Percentiles rank a stretch among this genome's conserved stretches.
Conservation (phyloP, 2,113 vertebrate genomes). For the Poeciliopsis occidentalis region DNA sequence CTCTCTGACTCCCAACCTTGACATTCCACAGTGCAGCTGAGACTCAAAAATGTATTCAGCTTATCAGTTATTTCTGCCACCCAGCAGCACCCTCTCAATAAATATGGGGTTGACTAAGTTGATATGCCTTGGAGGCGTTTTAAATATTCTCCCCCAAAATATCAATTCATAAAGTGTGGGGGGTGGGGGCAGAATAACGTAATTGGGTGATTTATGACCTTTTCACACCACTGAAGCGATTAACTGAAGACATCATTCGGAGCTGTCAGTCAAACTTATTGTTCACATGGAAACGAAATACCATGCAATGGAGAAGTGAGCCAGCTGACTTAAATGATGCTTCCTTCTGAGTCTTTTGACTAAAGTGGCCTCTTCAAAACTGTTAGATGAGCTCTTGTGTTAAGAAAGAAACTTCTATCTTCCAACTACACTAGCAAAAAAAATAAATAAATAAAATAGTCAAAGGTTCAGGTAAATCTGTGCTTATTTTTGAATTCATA, state of each 20-base stretch:
- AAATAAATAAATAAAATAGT: not conserved
- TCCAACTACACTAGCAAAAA: conserved; percentile 10
- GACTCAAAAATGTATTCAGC: conserved; percentile 62
- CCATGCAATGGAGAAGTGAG: conserved; percentile 54
- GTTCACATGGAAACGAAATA: conserved; percentile 76
- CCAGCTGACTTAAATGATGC: conserved; percentile 51
- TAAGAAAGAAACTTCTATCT: conserved; percentile 25
- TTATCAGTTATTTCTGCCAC: conserved; percentile 71
- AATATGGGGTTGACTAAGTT: conserved; percentile 73
- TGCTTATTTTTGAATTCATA: conserved; percentile 19
- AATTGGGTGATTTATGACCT: conserved; percentile 82
- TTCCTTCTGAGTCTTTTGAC: conserved; percentile 50
- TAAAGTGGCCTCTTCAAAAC: conserved; percentile 52
- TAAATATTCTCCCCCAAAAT: conserved; percentile 73
- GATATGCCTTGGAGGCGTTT: conserved; percentile 73
- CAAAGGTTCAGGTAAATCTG: conserved; percentile 18
- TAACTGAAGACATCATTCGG: conserved; percentile 79
- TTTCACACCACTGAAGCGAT: conserved; percentile 80
- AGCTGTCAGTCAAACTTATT: conserved; percentile 79
- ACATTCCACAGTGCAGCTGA: conserved; percentile 57
- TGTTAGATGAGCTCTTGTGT: conserved; percentile 40
- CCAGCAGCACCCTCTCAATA: conserved; percentile 60
- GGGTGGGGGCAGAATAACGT: conserved; percentile 37
- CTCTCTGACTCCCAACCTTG: conserved; percentile 44
- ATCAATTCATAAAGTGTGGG: conserved; percentile 73